Conservation (phyloP, 2,113 vertebrate genomes). For the Lathamus discolor region DNA sequence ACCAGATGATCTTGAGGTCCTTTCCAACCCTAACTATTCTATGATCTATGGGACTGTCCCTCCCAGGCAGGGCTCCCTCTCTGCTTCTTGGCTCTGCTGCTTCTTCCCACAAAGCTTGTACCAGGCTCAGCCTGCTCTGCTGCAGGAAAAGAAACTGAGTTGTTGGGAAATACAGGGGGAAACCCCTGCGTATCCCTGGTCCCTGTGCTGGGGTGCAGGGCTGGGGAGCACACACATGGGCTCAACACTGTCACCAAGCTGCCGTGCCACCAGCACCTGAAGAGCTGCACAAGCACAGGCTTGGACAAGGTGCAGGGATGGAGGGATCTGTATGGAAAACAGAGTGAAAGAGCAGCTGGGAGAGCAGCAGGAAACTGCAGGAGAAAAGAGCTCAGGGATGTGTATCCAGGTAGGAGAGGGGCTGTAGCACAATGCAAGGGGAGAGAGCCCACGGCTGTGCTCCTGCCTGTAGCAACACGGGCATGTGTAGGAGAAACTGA, state of each 20-base stretch:
- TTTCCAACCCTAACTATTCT: no score
- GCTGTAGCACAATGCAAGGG: background rate
- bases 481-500: background rate
- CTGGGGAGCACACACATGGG: fast-evolving
- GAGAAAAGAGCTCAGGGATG: background rate
- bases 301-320: background rate
- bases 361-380: background rate
- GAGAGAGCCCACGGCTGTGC: background rate
- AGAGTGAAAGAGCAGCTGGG: background rate
- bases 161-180: background rate
- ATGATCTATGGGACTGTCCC: background rate
- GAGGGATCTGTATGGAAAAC: background rate
- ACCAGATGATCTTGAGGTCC: no score
- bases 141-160: background rate
- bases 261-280: background rate
- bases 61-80: background rate
- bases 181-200: fast-evolving
- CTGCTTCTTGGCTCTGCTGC: background rate
- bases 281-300: fast-evolving
- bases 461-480: background rate
- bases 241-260: background rate
- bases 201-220: background rate
- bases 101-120: background rate
- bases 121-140: background rate
- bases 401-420: background rate